A percentile compares a stretch with the other conserved stretches of the same genome.
These are phyloP conservation scores for Stictonetta naevosa DNA, from an alignment of 2,113 vertebrate species.

Conservation along the genomic window DNA sequence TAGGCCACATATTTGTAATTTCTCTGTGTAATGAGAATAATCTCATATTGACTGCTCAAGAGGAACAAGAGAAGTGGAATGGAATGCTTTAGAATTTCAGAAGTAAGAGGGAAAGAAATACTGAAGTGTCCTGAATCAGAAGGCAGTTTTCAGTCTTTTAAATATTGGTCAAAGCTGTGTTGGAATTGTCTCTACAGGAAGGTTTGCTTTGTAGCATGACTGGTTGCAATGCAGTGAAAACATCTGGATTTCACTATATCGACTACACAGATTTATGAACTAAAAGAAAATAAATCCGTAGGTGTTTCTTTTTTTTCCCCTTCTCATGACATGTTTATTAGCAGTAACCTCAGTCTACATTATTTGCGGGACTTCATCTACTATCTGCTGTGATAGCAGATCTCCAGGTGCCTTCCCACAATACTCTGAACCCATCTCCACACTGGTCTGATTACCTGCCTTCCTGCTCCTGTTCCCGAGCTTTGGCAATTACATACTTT, in stretches of 20 bases:
- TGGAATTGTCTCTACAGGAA: not conserved
- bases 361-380: not conserved
- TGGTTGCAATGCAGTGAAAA: not conserved
- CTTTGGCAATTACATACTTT: not conserved
- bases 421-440: not conserved
- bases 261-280: not conserved
- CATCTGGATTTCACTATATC: not conserved
- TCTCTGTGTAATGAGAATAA: not conserved
- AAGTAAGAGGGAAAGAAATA: not conserved
- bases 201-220: not conserved
- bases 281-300: not conserved
- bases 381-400: not conserved
- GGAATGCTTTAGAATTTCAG: not conserved
- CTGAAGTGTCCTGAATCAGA: not conserved
- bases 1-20: not conserved
- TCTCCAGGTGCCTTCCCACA: not conserved
- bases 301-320: not conserved
- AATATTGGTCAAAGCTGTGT: not conserved
- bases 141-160: not conserved
- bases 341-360: not conserved
- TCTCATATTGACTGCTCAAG: not conserved
- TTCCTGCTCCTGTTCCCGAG: not conserved
- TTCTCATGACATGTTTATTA: not conserved
- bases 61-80: not conserved
- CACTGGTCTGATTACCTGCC: not conserved